phyloP scores from a whole-genome alignment of 2,888 invertebrate genomes.

The Crepidodera aurea region DNA sequence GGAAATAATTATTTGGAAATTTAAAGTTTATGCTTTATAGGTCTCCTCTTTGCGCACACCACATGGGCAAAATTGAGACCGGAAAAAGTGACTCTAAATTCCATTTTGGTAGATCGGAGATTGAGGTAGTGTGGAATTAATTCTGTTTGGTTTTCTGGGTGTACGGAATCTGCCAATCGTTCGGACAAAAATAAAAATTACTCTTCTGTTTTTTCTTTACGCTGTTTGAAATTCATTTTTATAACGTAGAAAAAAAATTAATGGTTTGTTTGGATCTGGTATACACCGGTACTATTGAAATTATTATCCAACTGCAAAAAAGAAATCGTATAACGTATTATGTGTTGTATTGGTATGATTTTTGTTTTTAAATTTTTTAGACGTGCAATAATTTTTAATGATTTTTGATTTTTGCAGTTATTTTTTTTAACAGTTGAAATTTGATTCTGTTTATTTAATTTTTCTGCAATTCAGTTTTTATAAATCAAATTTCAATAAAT shows the following conservation, averaged over 20 bases:
- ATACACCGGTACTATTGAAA: neutral
- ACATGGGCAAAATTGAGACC: slow-evolving; percentile 75
- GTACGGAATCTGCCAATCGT: slow-evolving; percentile 27
- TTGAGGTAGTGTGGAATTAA: slow-evolving; percentile 25
- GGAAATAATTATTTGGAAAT: slow-evolving; percentile 50
- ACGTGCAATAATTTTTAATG: neutral
- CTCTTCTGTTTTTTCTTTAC: neutral
- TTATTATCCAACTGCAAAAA: slow-evolving; percentile 20
- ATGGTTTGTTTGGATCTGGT: neutral
- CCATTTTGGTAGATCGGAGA: slow-evolving; percentile 45
- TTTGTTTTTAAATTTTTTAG: slow-evolving; percentile 11
- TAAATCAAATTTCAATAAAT: slow-evolving; percentile 17
- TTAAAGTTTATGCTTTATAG: slow-evolving; percentile 71
- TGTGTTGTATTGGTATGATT: slow-evolving; percentile 19
- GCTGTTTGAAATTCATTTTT: neutral
- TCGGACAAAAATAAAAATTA: slow-evolving; percentile 7
- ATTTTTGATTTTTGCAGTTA: neutral
- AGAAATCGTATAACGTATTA: neutral
- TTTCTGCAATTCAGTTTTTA: neutral
- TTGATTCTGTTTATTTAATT: slow-evolving; percentile 9
- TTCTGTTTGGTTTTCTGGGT: slow-evolving; percentile 26
- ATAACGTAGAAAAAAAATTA: neutral
- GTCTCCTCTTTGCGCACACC: slow-evolving; percentile 85
- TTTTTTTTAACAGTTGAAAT: slow-evolving; percentile 18
- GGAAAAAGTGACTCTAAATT: slow-evolving; percentile 49